phyloP scores from a whole-genome alignment of 1,140 invertebrate species.

The Drusus annulatus region DNA sequence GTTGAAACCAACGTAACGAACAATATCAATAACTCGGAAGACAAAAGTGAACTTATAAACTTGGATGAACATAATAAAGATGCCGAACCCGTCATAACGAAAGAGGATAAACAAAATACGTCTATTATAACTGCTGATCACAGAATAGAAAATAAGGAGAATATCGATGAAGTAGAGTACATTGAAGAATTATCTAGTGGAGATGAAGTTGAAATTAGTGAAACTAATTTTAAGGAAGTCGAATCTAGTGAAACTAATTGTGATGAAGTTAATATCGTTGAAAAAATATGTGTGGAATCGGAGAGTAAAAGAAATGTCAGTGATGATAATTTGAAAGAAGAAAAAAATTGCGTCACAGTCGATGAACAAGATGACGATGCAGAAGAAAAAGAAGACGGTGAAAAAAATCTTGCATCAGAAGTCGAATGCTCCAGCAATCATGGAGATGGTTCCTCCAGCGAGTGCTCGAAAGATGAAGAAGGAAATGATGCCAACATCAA shows the following conservation, averaged over 20 bases:
- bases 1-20: background rate
- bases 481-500: background rate
- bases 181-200: slow-evolving; percentile 20
- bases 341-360: background rate
- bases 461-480: background rate
- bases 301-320: background rate
- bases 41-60: slow-evolving; percentile 12
- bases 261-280: background rate
- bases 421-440: slow-evolving; percentile 7
- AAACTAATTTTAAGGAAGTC: background rate
- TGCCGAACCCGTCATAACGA: background rate
- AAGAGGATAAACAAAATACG: background rate
- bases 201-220: background rate
- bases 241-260: slow-evolving; percentile 11
- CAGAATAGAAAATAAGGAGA: slow-evolving; percentile 38
- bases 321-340: slow-evolving; percentile 2
- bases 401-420: background rate
- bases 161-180: slow-evolving; percentile 23
- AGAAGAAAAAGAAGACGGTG: background rate
- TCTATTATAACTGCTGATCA: background rate
- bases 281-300: background rate
- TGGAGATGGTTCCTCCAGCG: slow-evolving; percentile 15
- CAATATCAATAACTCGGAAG: background rate
- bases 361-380: no score
- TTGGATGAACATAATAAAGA: slow-evolving; percentile 26